Base-by-base conservation (phyloP, 2,888 invertebrate species). In the Tachina lurida region DNA sequence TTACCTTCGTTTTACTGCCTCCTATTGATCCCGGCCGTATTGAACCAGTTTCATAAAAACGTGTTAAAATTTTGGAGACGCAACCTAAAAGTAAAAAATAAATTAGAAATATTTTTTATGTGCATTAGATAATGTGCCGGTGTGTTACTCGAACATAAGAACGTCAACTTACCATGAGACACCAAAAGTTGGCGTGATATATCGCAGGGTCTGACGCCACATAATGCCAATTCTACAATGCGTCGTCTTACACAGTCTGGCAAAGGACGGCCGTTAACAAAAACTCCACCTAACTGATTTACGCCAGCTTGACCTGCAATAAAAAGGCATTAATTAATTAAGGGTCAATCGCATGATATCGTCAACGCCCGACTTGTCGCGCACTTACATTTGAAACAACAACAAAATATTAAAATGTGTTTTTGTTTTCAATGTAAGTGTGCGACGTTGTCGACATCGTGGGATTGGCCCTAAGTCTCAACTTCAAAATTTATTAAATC, bases 21-120 rank as follows among this genome's bases (percentile, higher is more conserved):
- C 98, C 98, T 88, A 98, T 98, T 63, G 98, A 97, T 1, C 98
- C 98, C 0, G 98, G 98, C 88, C 98, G 94, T 86, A 98, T 98
- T 85, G 98, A 98, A 5, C 98, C 98, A 0, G 98, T 99, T 94
- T 98, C 98, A 93, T 98, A 98, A 94, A 98, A 99, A 88, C 98
- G 94, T 15, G 98, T 98, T 83, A 99, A 94, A 88, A 99, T 99
- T 94, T 99, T 99, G 88, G 98, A 98, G 75, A 99, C 98, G 93
- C 98, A 99, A 81, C 98, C 93, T 93, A 88, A 56, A 79, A 71
- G 13, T 2, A 45, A 54, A 68, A n/a, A 39, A n/a, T 49, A n/a
- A 43, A 19, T 10, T 1, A 19, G 1, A 41, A 4, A 31, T 31
- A 4, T 31, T 4, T 31, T 31, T 31, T 31, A 31, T 31, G 4